Percentiles rank a stretch among this genome's conserved stretches.
Evolutionary conservation across 2,888 invertebrate species (phyloP).

Genomic region (Dascillus cervinus): DNA sequence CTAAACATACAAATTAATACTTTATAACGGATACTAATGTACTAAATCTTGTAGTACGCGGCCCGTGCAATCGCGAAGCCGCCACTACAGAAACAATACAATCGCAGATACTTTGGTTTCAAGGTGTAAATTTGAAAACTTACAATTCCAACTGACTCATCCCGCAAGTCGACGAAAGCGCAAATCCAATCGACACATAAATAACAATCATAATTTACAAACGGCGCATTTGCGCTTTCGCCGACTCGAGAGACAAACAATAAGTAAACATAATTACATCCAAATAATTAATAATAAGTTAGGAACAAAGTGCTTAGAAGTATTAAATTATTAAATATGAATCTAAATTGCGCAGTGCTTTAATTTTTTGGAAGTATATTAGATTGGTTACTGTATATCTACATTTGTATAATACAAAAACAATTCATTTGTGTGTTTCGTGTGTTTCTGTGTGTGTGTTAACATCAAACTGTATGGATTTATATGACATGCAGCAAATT

Average conservation of each 20-base stretch:
- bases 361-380: constrained; percentile 34
- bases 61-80: constrained; percentile 18
- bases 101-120: constrained; percentile 36
- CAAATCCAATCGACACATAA: constrained; percentile 25
- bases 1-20: constrained; percentile 11
- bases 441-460: neutral
- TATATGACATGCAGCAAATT: too few species aligned
- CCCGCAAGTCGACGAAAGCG: constrained; percentile 31
- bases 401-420: too few species aligned
- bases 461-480: too few species aligned
- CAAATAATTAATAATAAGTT: constrained; percentile 34
- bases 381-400: constrained; percentile 29
- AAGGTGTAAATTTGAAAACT: constrained; percentile 26
- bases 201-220: constrained; percentile 22
- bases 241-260: constrained; percentile 23
- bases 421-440: too few species aligned
- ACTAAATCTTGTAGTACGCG: constrained; percentile 9
- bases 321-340: constrained; percentile 37
- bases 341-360: constrained; percentile 32
- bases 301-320: constrained; percentile 43
- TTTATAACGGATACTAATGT: too few species aligned
- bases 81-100: constrained; percentile 14
- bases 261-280: constrained; percentile 31
- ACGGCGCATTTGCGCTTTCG: constrained; percentile 32
- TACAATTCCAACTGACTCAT: constrained; percentile 32